Evolutionary conservation across 2,888 invertebrate species (phyloP).

Genomic region (Callosobruchus maculatus): DNA sequence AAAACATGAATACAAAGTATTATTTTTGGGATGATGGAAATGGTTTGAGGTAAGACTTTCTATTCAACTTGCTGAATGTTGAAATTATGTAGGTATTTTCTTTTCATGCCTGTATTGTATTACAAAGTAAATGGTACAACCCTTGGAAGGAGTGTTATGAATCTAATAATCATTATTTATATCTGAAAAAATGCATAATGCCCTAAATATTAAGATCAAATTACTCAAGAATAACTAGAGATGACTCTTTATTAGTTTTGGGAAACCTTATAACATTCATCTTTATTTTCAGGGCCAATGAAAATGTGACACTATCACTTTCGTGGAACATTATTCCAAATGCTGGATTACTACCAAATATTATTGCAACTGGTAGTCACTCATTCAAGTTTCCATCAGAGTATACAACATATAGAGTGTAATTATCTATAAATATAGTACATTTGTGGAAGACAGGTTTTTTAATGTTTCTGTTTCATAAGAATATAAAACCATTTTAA

Average conservation of each 20-base stretch:
- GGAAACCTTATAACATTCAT: conserved; percentile 8
- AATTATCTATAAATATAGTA: conserved; percentile 26
- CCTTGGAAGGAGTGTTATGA: no score
- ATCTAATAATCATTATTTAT: no score
- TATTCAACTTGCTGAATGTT: background rate
- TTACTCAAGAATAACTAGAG: no score
- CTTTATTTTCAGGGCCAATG: conserved; percentile 72
- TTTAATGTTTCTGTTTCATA: no score
- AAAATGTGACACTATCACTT: conserved; percentile 90
- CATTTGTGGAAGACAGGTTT: background rate
- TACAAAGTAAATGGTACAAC: no score
- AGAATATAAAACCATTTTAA: no score
- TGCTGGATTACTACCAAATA: conserved; percentile 89
- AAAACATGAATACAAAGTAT: conserved; percentile 95
- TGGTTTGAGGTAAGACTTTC: conserved; percentile 50
- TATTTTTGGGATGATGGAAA: conserved; percentile 99
- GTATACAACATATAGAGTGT: conserved; percentile 69
- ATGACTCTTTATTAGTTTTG: no score
- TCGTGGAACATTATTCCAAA: conserved; percentile 99
- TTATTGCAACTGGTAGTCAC: conserved; percentile 78
- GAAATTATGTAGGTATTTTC: no score
- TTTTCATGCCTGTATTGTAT: no score
- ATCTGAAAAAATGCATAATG: no score
- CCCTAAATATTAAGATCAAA: no score
- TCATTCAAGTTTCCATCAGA: conserved; percentile 87